Base-by-base conservation (phyloP, 2,797 vertebrate species). In the Apodemus agrarius region DNA sequence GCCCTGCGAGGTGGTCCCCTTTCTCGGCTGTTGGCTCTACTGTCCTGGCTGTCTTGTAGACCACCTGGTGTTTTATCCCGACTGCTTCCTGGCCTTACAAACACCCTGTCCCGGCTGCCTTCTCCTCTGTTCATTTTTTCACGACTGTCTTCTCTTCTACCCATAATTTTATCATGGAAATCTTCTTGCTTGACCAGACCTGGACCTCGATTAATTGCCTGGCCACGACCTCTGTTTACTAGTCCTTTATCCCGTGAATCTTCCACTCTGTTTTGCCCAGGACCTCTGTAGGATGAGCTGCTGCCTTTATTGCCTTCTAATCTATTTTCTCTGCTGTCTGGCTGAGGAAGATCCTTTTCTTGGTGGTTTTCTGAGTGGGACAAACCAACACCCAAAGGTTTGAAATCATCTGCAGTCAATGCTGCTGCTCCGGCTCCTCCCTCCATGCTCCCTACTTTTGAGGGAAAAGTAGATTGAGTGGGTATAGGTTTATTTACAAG, bases 291-390 rank as follows among this genome's bases (percentile, higher is more conserved):
- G 93, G 98, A 97, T 19, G 98, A 98, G 94, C 99, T 99, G 95
- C 98, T 98, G 98, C 99, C 99, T 74, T 98, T 97, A 83, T 98
- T 99, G 49, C 98, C 98, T 85, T 99, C 99, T 96, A 99, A 98
- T 83, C 99, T 98, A 96, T 95, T 98, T 57, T 97, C 98, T 97
- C 97, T 98, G 95, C 76, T n/a, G 96, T 99, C 98, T 6, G 97
- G 83, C 52, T 94, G 98, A 80, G 97, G 59, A 1, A 97, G 79
- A 34, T 97, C 96, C 91, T 98, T 97, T 37, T 76, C 98, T 87
- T 98, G 98, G 31, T 97, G 94, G 67, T 98, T 98, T 93, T 99
- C 99, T 93, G 99, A 98, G 97, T 95, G 95, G 21, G 98, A 81
- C 83, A 98, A 89, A 96, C 98, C 98, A 92, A 98, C 98, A 24